Conservation (phyloP, 2,113 vertebrate species). For the Propithecus coquereli region DNA sequence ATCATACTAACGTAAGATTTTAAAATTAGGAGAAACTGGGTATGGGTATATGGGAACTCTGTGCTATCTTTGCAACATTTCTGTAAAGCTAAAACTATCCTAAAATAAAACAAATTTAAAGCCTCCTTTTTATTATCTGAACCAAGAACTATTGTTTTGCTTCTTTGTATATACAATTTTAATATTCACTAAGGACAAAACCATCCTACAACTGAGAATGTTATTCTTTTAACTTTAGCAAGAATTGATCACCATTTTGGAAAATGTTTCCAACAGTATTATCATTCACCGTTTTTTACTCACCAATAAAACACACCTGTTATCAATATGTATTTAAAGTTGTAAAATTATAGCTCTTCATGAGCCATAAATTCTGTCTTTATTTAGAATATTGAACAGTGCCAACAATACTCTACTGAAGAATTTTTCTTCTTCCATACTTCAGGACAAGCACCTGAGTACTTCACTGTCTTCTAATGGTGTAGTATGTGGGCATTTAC, state of each 20-base stretch:
- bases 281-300: background rate
- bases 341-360: background rate
- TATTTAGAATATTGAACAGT: background rate
- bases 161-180: background rate
- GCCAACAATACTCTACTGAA: background rate
- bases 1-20: background rate
- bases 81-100: background rate
- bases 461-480: background rate
- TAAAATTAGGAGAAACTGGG: background rate
- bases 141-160: background rate
- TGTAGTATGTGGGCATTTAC: background rate
- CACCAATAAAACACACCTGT: background rate
- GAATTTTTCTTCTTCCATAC: background rate
- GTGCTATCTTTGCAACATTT: background rate
- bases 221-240: background rate
- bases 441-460: background rate
- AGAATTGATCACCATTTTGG: background rate
- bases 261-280: background rate
- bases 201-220: background rate
- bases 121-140: background rate
- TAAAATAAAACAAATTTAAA: background rate
- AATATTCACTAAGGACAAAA: constrained; percentile 4
- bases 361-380: background rate
- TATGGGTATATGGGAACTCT: background rate
- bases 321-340: background rate